Evolutionary conservation across 2,888 invertebrate species (phyloP).

Genomic region (Periphyllus acericola): DNA sequence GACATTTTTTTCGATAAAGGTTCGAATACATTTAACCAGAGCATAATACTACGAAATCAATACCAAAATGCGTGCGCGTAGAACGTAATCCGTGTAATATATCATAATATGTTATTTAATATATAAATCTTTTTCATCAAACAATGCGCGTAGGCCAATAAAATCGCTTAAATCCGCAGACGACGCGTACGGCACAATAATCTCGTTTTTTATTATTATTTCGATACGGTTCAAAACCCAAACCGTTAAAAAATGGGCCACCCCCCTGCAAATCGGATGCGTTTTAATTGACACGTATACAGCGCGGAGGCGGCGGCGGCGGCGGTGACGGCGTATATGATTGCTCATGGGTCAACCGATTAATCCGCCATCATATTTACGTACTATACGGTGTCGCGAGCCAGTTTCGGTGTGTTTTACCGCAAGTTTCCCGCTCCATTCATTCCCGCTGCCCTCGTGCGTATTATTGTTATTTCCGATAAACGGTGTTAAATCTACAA

Average conservation of each 20-base stretch:
- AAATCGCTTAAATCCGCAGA: constrained; percentile 49
- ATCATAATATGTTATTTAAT: not conserved
- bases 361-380: constrained; percentile 43
- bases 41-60: too few relatives aligned
- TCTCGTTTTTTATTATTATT: constrained; percentile 48
- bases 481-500: constrained; percentile 53
- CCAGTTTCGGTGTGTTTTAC: constrained; percentile 54
- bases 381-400: not conserved
- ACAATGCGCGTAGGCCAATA: not conserved
- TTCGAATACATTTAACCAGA: not conserved
- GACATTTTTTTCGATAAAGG: not conserved
- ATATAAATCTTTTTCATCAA: not conserved
- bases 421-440: constrained; percentile 15
- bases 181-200: constrained; percentile 11
- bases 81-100: not conserved
- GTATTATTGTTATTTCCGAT: constrained; percentile 53
- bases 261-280: constrained; percentile 15
- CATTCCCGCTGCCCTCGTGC: constrained; percentile 26
- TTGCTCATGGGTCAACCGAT: constrained; percentile 48
- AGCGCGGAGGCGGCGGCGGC: not conserved
- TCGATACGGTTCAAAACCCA: constrained; percentile 38
- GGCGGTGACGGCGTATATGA: not conserved
- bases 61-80: too few relatives aligned
- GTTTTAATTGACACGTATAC: constrained; percentile 57
- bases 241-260: constrained; percentile 30